Evolutionary conservation across 2,888 invertebrate species (phyloP), one percentile per base, ranked within the genome.

Genomic region (Charanyca ferruginea): DNA sequence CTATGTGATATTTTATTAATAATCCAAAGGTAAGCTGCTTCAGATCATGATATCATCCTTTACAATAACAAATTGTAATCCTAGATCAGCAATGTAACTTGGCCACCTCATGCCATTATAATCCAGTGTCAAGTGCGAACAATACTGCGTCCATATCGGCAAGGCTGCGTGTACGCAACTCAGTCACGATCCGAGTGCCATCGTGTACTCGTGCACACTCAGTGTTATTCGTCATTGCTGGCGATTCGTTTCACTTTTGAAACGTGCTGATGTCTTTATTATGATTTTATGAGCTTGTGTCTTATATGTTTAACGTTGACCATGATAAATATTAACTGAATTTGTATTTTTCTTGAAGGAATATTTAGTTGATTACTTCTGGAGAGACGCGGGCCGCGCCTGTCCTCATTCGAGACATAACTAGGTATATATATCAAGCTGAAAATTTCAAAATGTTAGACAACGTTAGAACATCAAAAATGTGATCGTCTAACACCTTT

Each of bases 241-340:
- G 65, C 65, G 53, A 81, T 83, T 77, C 75, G 73, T 81, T 81
- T 79, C 82, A 83, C 82, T 79, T 81, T 75, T 79, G 67, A 59
- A 69, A 74, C 67, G 58, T 68, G 57, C 38, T 78, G 65, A 76
- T 76, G 65, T 25, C 45, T 65, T 49, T 76, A 65, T 74, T 66
- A 66, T 75, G n/a, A 23, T 55, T 64, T 72, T 47, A 63, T 55
- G 52, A 51, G 45, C 13, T 38, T 16, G 16, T 32, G 32, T 32
- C 32, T 11, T 11, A 11, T 32, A 1, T 32, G 11, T 32, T 32
- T 32, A 32, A 32, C 9, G 1, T 32, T 32, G 9, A 3, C 11
- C 9, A 2, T 11, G 11, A 7, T 32, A 32, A 32, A 8, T 9
- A 28, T 5, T 28, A 28, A 7, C 1, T 28, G 2, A 28, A 32